These are phyloP conservation scores for Eumacrocentrus americanus DNA, from an alignment of 2,888 invertebrate genomes.

Conservation along the genomic window DNA sequence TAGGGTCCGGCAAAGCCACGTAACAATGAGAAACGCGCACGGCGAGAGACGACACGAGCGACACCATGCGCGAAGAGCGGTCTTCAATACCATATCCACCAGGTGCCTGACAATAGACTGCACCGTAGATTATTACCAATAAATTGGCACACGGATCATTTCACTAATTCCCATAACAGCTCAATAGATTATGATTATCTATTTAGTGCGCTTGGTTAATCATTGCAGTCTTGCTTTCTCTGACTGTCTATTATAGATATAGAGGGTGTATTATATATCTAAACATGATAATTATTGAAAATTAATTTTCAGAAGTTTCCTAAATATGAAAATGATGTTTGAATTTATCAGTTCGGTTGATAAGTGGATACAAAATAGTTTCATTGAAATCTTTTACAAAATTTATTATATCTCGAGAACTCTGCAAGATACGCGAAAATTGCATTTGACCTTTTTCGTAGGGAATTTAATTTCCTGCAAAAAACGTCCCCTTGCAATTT, in stretches of 20 bases:
- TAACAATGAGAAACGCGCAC: conserved; percentile 35
- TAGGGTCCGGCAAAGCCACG: conserved; percentile 44
- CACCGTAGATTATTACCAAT: conserved; percentile 56
- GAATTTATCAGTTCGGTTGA: no score
- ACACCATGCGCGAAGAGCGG: conserved; percentile 12
- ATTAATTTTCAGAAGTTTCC: no score
- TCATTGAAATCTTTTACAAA: no score
- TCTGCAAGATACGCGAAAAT: no score
- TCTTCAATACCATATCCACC: conserved; percentile 15
- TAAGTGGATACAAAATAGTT: no score
- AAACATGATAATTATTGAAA: no score
- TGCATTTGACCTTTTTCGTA: no score
- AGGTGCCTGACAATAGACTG: conserved; percentile 29
- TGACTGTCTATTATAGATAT: neutral
- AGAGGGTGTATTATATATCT: neutral
- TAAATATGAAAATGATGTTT: no score
- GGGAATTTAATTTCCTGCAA: no score
- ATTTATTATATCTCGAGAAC: no score
- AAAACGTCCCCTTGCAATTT: no score
- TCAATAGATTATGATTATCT: conserved; percentile 62
- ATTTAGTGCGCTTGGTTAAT: conserved; percentile 59
- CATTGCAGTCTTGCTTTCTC: conserved; percentile 29
- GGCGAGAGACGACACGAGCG: conserved; percentile 28
- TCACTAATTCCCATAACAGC: conserved; percentile 61
- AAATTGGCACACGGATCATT: conserved; percentile 60